Evolutionary conservation across 1,140 invertebrate genomes (phyloP).

Genomic region (Atopsyche davidsoni): DNA sequence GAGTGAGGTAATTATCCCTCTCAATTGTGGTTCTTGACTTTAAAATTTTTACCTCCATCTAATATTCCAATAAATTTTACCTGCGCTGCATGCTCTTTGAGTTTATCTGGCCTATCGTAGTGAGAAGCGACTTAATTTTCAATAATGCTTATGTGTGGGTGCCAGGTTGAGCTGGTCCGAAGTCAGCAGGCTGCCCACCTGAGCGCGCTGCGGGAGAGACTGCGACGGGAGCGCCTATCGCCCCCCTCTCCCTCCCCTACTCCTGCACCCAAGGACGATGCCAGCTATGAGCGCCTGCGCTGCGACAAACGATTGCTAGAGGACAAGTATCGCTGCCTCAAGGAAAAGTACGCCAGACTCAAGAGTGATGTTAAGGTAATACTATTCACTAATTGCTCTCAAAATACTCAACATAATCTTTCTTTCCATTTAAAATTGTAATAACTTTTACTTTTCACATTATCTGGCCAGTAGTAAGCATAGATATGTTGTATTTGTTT

Average conservation of each 20-base stretch:
- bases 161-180: slow-evolving; percentile 47
- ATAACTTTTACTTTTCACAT: not conserved
- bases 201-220: slow-evolving; percentile 53
- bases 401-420: not conserved
- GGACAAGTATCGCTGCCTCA: slow-evolving; percentile 73
- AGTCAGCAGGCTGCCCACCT: slow-evolving; percentile 60
- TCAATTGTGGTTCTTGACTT: not conserved
- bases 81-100: no score
- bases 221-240: slow-evolving; percentile 46
- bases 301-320: slow-evolving; percentile 66
- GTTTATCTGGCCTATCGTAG: no score
- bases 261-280: slow-evolving; percentile 39
- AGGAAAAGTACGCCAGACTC: slow-evolving; percentile 73
- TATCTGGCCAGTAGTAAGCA: not conserved
- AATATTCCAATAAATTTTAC: no score
- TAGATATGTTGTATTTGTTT: not conserved
- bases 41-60: no score
- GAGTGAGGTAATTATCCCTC: slow-evolving; percentile 43
- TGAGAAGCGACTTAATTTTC: not conserved
- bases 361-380: slow-evolving; percentile 67
- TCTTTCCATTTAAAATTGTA: not conserved
- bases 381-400: not conserved
- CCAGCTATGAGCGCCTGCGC: slow-evolving; percentile 57
- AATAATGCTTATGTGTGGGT: not conserved
- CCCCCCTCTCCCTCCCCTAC: slow-evolving; percentile 1